Base-by-base conservation (phyloP, 2,888 invertebrate species). In the Aphidoletes aphidimyza region DNA sequence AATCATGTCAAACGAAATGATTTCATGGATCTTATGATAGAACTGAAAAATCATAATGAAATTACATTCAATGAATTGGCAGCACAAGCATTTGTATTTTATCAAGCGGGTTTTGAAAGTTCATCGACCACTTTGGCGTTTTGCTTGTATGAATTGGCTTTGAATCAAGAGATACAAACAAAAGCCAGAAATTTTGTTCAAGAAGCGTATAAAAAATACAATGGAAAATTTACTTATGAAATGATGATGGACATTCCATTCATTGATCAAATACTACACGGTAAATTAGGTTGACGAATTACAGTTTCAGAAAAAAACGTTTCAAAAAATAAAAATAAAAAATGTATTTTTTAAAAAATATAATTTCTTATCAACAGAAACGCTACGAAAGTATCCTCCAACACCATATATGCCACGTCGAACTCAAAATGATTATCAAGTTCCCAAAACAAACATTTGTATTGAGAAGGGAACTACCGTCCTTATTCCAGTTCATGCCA, bases 401-500 rank as follows among this genome's bases (percentile, higher is more conserved):
- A n/a, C n/a, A n/a, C n/a, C n/a, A n/a, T n/a, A n/a, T n/a, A n/a
- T n/a, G n/a, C n/a, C n/a, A n/a, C n/a, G n/a, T n/a, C n/a, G n/a
- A n/a, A n/a, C n/a, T n/a, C n/a, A 11, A 26, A 88, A 88, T 86
- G 87, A 87, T 19, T 91, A 88, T 84, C 86, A 86, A 8, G 86
- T 91, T 36, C 89, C 90, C 0, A 88, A 88, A 37, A 88, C 88
- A 6, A 87, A 89, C 42, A 87, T 87, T 6, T 87, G 87, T 9
- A 87, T 91, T 19, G 88, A 88, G 19, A 89, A 89, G 86, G 90
- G 89, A 14, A 89, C 88, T 36, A 86, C 88, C 0, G 86, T 91
- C 42, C 87, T 89, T 83, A 88, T 91, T 83, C 89, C 91, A 0
- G 86, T 89, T 11, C 85, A 89, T 86, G 90, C 89, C 84, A 88